Conservation (phyloP, 2,113 vertebrate species). For the Platysteira castanea region DNA sequence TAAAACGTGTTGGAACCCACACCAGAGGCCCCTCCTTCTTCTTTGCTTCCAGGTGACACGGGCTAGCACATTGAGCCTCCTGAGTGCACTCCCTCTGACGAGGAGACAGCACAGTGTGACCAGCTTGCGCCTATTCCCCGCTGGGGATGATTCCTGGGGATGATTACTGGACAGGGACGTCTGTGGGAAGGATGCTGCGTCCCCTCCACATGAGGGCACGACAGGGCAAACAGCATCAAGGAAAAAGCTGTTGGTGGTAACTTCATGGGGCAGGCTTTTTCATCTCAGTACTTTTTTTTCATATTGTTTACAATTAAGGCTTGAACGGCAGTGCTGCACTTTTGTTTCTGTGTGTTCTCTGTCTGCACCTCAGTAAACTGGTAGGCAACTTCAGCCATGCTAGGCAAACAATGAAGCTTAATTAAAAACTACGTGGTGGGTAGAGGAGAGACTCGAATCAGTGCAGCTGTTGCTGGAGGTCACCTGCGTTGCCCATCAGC, state of each 20-base stretch:
- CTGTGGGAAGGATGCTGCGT: no score
- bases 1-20: no score
- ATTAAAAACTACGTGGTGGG: not conserved
- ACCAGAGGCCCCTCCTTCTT: no score
- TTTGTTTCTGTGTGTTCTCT: not conserved
- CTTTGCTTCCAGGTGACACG: no score
- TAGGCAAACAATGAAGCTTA: not conserved
- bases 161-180: no score
- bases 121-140: no score
- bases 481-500: not conserved
- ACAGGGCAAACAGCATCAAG: no score
- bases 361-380: not conserved
- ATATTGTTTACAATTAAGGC: not conserved
- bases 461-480: not conserved
- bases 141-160: no score
- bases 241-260: not conserved
- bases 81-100: no score
- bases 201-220: no score
- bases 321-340: accelerated
- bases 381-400: not conserved
- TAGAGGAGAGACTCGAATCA: not conserved
- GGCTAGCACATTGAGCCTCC: no score
- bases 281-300: accelerated
- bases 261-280: not conserved
- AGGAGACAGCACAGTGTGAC: no score